phyloP scores from a whole-genome alignment of 2,113 vertebrate genomes.

The Actinemys pallida region DNA sequence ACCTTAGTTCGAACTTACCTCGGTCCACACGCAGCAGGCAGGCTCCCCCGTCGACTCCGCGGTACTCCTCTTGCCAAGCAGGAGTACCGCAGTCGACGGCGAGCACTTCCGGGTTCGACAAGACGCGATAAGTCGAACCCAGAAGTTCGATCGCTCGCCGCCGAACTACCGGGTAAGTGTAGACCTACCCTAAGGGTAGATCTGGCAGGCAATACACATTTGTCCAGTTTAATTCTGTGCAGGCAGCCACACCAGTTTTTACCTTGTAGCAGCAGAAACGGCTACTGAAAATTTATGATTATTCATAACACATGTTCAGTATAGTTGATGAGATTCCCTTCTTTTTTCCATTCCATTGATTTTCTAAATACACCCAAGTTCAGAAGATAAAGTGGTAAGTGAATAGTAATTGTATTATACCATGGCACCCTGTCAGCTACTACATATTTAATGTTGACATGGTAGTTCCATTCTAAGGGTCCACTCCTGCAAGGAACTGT shows the following conservation, averaged over 20 bases:
- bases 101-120: too few species aligned
- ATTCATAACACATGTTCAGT: neutral
- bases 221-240: neutral
- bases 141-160: too few species aligned
- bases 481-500: neutral
- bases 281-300: neutral
- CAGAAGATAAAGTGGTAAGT: neutral
- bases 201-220: neutral
- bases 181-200: neutral
- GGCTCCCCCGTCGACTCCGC: too few species aligned
- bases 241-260: neutral
- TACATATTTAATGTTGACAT: neutral
- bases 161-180: too few species aligned
- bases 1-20: too few species aligned
- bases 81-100: too few species aligned
- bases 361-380: neutral
- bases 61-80: too few species aligned
- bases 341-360: neutral
- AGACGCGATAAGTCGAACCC: too few species aligned
- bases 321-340: neutral
- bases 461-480: neutral
- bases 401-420: neutral
- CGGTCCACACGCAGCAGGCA: too few species aligned
- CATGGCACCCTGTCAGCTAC: neutral
- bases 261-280: neutral